Percentiles rank a stretch among this genome's conserved stretches.
These are phyloP conservation scores for Austrolebias charrua DNA, from an alignment of 2,797 vertebrate genomes.

Conservation along the genomic window DNA sequence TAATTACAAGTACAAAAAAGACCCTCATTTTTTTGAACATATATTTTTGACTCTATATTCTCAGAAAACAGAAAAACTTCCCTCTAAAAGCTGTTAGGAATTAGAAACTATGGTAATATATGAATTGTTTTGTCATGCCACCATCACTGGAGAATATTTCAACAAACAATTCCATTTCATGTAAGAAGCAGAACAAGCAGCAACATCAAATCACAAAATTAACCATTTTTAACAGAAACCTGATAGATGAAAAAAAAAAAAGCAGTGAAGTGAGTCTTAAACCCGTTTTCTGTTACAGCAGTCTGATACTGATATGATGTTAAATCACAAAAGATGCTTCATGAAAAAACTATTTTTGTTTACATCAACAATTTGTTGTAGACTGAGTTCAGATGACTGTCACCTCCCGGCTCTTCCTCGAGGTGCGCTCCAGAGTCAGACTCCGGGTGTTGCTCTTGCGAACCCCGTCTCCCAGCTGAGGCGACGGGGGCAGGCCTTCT, in stretches of 20 bases:
- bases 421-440: constrained; percentile 82
- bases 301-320: too few species aligned
- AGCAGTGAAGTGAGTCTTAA: too few species aligned
- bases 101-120: too few species aligned
- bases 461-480: constrained; percentile 66
- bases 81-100: too few species aligned
- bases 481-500: constrained; percentile 43
- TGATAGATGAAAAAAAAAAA: too few species aligned
- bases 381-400: constrained; percentile 74
- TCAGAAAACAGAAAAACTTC: too few species aligned
- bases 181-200: background rate
- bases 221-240: constrained; percentile 18
- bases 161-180: background rate
- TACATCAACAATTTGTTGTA: background rate
- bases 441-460: constrained; percentile 75
- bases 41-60: too few species aligned
- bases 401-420: constrained; percentile 85
- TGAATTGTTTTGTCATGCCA: too few species aligned
- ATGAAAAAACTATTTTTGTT: background rate
- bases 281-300: too few species aligned
- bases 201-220: background rate
- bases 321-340: too few species aligned
- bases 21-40: too few species aligned
- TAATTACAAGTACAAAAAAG: too few species aligned
- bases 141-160: background rate